Base-by-base conservation (phyloP, 2,888 invertebrate species). In the Apodemia mormo region DNA sequence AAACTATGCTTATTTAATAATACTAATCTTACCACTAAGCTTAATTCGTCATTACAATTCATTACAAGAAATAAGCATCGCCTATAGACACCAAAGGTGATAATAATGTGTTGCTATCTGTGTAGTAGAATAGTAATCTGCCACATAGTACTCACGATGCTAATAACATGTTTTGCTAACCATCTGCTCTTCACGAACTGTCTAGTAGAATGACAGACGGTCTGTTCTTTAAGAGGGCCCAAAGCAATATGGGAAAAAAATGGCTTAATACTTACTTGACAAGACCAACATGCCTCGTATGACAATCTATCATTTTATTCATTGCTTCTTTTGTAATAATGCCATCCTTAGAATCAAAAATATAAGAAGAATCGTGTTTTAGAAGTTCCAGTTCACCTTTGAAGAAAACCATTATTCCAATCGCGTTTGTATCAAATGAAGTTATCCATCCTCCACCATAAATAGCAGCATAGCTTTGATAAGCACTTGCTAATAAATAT, bases 361-460 rank as follows among this genome's bases (percentile, higher is more conserved):
- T 84, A 66, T 81, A 70, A 1, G 76, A 69, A 22, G 85, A 83
- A 75, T 90, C 89, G 14, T 82, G 80, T 67, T 81, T 85, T 9
- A 92, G 70, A 45, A 91, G 70, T 69, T 90, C 85, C 54, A 92
- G 68, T 72, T 91, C 90, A 8, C 82, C 81, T 81, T 79, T 87
- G 66, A 92, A 88, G 74, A 90, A 92, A 0, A 90, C 88, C 92
- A 92, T 92, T 0, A 87, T 86, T 0, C 89, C 90, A 76, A 92
- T 86, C 0, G 90, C 85, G 45, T 86, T 90, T 0, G 88, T 85
- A 71, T 92, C 92, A 66, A 87, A 91, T 0, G 91, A 87, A 0
- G 89, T 89, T 6, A 92, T 91, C 90, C 90, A 92, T 0, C 90
- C 90, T 0, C 88, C 88, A 0, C 90, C 92, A 4, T 89, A 89